Conservation (phyloP, 2,113 vertebrate species). For the Centropus unirufus region DNA sequence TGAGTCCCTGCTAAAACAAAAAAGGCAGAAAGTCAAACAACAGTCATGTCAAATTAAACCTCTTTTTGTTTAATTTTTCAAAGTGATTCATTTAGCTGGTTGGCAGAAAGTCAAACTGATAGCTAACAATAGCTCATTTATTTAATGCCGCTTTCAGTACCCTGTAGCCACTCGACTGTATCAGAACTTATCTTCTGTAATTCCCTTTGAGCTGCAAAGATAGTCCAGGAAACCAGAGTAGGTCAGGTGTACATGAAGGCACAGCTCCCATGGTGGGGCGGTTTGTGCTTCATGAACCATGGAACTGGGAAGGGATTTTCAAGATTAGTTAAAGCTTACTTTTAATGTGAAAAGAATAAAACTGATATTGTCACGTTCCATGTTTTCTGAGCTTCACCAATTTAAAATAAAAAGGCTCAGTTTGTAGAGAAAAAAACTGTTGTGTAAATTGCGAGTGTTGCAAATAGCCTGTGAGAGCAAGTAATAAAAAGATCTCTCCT, state of each 20-base stretch:
- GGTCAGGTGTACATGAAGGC: slow-evolving; percentile 32
- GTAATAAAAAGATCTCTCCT: slow-evolving; percentile 1
- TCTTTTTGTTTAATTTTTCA: slow-evolving; percentile 64
- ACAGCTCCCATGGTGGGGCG: neutral
- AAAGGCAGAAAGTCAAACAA: slow-evolving; percentile 62
- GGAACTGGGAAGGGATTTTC: neutral
- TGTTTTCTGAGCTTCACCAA: neutral
- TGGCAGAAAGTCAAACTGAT: slow-evolving; percentile 57
- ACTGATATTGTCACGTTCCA: neutral
- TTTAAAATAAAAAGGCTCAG: neutral
- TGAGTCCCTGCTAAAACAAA: slow-evolving; percentile 42
- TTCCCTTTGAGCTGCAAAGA: slow-evolving; percentile 57
- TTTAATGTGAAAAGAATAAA: slow-evolving; percentile 26
- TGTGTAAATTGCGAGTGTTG: neutral
- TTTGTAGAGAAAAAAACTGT: neutral
- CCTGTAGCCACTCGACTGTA: slow-evolving; percentile 32
- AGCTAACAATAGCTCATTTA: slow-evolving; percentile 64
- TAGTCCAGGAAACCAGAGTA: slow-evolving; percentile 41
- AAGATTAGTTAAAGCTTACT: neutral
- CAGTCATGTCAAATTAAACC: slow-evolving; percentile 59
- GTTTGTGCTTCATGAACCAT: slow-evolving; percentile 5
- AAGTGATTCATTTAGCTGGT: slow-evolving; percentile 53
- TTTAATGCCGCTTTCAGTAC: slow-evolving; percentile 48
- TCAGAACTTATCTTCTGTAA: slow-evolving; percentile 58
- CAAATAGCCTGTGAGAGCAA: neutral